Conservation (phyloP, 2,888 invertebrate genomes). For the Serripes groenlandicus region DNA sequence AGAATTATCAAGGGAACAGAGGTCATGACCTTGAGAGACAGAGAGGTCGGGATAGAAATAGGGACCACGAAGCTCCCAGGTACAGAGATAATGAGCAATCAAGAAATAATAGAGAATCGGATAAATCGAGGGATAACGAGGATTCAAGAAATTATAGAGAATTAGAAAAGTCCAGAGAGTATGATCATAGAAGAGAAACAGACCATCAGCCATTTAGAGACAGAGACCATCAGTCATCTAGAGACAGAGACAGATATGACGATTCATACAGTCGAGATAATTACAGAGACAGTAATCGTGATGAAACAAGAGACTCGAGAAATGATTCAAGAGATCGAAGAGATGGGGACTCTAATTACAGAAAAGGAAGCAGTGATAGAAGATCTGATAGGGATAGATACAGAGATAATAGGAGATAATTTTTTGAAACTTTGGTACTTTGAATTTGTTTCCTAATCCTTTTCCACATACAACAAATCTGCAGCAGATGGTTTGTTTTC, state of each 20-base stretch:
- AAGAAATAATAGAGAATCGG: constrained; percentile 37
- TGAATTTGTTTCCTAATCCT: too few species aligned
- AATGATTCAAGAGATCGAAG: constrained; percentile 3
- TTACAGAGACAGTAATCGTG: neutral
- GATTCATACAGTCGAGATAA: neutral
- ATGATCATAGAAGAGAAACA: constrained; percentile 64
- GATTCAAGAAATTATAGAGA: constrained; percentile 3
- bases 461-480: too few species aligned
- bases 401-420: neutral
- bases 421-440: too few species aligned
- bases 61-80: neutral
- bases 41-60: constrained; percentile 28
- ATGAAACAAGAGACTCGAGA: constrained; percentile 5
- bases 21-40: constrained; percentile 28
- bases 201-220: constrained; percentile 78
- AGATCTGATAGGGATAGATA: neutral
- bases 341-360: constrained; percentile 23
- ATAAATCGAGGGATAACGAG: neutral
- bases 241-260: constrained; percentile 38
- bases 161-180: constrained; percentile 11
- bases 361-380: constrained; percentile 28
- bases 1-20: neutral
- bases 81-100: constrained; percentile 58
- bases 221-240: constrained; percentile 29
- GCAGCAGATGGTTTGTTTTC: too few species aligned